Percentiles rank a stretch among this genome's conserved stretches.
These are phyloP conservation scores for Xerus inauris DNA, from an alignment of 2,113 vertebrate species.

Conservation along the genomic window DNA sequence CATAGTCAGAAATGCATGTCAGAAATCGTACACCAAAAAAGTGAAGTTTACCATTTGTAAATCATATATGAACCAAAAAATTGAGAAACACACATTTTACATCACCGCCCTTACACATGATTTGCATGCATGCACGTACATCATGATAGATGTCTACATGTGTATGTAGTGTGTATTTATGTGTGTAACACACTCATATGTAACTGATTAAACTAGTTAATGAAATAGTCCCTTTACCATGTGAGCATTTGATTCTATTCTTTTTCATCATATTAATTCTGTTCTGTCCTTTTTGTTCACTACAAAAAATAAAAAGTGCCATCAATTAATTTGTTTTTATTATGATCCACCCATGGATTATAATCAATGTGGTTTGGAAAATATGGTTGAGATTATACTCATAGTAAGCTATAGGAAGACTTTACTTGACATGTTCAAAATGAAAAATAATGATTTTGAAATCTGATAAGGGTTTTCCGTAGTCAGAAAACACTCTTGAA, in stretches of 20 bases:
- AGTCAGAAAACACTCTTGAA: slow-evolving; percentile 19
- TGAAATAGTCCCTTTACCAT: background rate
- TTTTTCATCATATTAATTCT: background rate
- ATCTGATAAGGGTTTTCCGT: slow-evolving; percentile 37
- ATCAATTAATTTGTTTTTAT: background rate
- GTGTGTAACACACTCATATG: background rate
- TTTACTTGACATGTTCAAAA: slow-evolving; percentile 63
- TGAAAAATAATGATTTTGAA: background rate
- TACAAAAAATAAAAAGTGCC: background rate
- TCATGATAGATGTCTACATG: background rate
- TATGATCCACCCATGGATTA: background rate
- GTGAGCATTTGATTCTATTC: background rate
- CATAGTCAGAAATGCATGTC: background rate
- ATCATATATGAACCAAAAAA: background rate
- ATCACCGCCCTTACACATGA: background rate
- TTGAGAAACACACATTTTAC: background rate
- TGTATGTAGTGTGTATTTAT: background rate
- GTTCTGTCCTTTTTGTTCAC: background rate
- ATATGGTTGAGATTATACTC: background rate
- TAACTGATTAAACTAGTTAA: background rate
- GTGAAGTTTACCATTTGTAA: background rate
- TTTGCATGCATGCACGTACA: background rate
- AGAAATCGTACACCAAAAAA: background rate
- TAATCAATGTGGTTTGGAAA: slow-evolving; percentile 5
- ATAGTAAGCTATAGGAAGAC: background rate